A percentile compares a stretch with the other conserved stretches of the same genome.
Evolutionary conservation across 2,113 vertebrate genomes (phyloP).

Genomic region (Myotis yumanensis): DNA sequence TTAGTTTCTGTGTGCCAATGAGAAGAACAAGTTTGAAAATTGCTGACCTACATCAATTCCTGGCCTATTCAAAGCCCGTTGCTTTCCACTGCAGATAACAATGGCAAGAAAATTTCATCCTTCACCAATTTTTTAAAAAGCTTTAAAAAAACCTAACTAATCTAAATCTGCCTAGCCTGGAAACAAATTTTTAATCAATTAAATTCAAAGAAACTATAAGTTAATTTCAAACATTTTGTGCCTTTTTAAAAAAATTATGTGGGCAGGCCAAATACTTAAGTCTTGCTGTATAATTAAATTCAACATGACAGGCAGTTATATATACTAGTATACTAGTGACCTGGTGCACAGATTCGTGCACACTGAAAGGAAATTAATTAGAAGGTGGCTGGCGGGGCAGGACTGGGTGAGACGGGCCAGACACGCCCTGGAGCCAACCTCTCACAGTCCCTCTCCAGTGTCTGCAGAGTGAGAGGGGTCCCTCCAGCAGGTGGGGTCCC

Average conservation of each 20-base stretch:
- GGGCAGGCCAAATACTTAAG: conserved; percentile 49
- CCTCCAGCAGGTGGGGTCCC: too few relatives aligned
- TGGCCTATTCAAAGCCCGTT: conserved; percentile 46
- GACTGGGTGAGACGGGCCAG: too few relatives aligned
- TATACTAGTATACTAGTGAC: neutral
- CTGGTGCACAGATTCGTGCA: too few relatives aligned
- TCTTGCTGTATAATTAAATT: conserved; percentile 58
- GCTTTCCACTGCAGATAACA: neutral
- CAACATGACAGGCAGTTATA: conserved; percentile 28
- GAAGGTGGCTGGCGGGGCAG: too few relatives aligned
- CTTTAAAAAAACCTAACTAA: conserved; percentile 11
- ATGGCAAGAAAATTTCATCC: conserved; percentile 62
- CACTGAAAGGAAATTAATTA: too few relatives aligned
- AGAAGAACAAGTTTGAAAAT: neutral
- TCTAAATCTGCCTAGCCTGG: conserved; percentile 64
- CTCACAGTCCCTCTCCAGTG: too few relatives aligned
- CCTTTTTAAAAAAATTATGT: conserved; percentile 71
- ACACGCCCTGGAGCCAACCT: too few relatives aligned
- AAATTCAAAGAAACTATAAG: conserved; percentile 64
- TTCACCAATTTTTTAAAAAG: conserved; percentile 35
- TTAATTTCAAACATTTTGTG: conserved; percentile 65
- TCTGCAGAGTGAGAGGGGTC: too few relatives aligned
- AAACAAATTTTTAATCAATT: conserved; percentile 64
- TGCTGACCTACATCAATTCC: neutral
- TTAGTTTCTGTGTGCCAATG: neutral